Conservation (phyloP, 2,888 invertebrate genomes). For the Linnaemya vulpina region DNA sequence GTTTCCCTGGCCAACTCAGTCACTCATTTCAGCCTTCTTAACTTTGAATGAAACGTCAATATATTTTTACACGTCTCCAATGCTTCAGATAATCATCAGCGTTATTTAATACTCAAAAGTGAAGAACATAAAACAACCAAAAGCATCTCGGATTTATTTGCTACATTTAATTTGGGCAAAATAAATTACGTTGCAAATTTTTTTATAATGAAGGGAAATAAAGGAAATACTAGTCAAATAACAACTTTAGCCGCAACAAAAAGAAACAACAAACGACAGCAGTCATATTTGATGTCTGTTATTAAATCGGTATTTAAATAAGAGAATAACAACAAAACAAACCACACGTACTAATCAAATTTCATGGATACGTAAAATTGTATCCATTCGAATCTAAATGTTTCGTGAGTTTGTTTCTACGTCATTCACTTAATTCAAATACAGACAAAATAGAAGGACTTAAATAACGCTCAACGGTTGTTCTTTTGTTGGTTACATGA, state of each 20-base stretch:
- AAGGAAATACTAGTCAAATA: not conserved
- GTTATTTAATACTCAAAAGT: not conserved
- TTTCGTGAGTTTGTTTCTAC: not conserved
- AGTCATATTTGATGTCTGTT: not conserved
- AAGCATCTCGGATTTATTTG: not conserved
- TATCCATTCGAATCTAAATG: not conserved
- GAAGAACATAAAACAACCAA: not conserved
- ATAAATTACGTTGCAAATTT: not conserved
- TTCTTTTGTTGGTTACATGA: not conserved
- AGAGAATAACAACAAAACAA: not conserved
- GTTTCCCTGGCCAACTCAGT: not conserved
- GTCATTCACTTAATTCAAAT: not conserved
- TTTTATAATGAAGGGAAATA: not conserved
- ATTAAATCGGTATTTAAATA: not conserved
- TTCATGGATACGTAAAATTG: not conserved
- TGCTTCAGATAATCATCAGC: not conserved
- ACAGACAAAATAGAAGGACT: not conserved
- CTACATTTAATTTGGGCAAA: not conserved
- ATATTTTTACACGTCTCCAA: not conserved
- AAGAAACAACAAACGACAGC: not conserved
- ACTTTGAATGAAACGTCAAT: not conserved
- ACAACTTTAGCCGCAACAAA: not conserved
- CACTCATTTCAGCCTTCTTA: not conserved
- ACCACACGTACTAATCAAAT: not conserved
- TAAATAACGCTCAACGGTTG: not conserved